phyloP scores from a whole-genome alignment of 2,113 vertebrate species.

The Charina bottae region DNA sequence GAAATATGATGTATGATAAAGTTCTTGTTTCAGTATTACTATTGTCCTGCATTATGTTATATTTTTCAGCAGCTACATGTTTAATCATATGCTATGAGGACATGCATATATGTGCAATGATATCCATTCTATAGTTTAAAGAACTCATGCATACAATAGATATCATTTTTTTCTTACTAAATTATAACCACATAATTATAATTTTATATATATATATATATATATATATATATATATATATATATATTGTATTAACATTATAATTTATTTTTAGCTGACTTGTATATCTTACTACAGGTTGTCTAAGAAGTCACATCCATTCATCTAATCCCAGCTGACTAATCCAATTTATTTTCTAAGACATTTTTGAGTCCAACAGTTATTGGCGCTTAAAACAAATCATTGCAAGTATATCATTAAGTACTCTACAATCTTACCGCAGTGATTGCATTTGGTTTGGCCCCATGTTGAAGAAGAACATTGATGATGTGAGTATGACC shows the following conservation, averaged over 20 bases:
- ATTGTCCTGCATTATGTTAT: not conserved
- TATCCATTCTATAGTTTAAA: not conserved
- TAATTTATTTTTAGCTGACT: not conserved
- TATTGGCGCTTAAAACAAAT: not conserved
- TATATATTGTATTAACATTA: too few species aligned
- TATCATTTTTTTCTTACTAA: not conserved
- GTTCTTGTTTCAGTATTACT: not conserved
- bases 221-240: too few species aligned
- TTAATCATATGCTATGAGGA: not conserved
- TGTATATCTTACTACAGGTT: not conserved
- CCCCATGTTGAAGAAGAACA: constrained; percentile 89
- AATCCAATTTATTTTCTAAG: constrained; percentile 21
- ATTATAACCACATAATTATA: not conserved
- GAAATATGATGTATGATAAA: not conserved
- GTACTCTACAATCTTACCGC: constrained; percentile 75
- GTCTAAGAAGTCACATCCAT: constrained; percentile 10
- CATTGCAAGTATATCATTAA: not conserved
- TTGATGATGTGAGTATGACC: constrained; percentile 98
- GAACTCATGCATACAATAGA: not conserved
- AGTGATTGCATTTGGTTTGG: constrained; percentile 90
- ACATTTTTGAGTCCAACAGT: not conserved
- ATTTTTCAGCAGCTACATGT: not conserved
- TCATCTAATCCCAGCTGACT: constrained; percentile 63
- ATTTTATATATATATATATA: too few species aligned
- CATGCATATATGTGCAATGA: not conserved